Conservation (phyloP, 2,113 vertebrate species). For the Elephantulus edwardii region DNA sequence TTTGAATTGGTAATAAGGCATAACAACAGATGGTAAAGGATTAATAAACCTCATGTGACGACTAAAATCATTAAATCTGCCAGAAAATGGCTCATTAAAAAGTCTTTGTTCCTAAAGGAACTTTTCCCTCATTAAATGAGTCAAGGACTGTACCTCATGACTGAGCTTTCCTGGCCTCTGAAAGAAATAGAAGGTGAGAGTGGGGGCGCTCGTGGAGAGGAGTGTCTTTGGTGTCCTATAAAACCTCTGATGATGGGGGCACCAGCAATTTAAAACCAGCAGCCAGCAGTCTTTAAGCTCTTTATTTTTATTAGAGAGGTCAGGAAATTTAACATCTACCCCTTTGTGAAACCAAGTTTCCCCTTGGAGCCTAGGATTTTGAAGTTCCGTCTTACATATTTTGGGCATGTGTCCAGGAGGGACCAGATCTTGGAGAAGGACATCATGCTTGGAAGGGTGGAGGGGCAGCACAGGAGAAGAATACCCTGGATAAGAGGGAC, state of each 20-base stretch:
- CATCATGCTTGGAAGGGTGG: no score
- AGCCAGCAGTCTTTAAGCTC: not conserved
- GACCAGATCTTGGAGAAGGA: no score
- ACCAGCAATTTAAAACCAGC: not conserved
- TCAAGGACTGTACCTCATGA: not conserved
- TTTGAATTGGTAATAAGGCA: conserved; percentile 72
- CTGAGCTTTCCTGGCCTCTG: not conserved
- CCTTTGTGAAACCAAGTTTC: not conserved
- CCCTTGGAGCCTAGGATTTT: not conserved
- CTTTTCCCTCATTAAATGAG: conserved; percentile 66
- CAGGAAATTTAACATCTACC: not conserved
- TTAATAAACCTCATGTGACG: conserved; percentile 74
- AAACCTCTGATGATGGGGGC: not conserved
- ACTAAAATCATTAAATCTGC: conserved; percentile 75
- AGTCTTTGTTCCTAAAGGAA: conserved; percentile 74
- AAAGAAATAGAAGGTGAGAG: not conserved
- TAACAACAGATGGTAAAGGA: conserved; percentile 75
- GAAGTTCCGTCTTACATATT: no score
- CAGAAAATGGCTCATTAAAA: conserved; percentile 78
- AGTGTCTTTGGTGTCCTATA: not conserved
- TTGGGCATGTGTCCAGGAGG: no score
- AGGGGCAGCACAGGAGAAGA: no score
- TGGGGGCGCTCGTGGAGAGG: fast-evolving
- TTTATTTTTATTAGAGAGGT: not conserved
- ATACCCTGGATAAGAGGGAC: no score